phyloP scores from a whole-genome alignment of 37 sponge, comb jelly and placozoan genomes.

The Spongilla lacustris region DNA sequence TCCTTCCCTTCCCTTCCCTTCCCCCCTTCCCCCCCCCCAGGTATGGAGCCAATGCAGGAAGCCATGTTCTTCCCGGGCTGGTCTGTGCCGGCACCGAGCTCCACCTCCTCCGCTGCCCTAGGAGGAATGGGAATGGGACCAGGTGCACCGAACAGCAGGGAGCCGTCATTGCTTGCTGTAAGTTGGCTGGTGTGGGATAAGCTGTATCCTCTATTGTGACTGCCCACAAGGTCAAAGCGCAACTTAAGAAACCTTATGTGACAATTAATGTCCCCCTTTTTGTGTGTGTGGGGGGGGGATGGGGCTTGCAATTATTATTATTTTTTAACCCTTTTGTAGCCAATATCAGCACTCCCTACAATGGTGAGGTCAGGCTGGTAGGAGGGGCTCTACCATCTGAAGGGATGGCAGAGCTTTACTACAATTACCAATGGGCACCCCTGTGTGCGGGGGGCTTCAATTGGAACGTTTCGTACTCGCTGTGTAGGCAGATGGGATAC shows the following conservation, averaged over 20 bases:
- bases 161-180: neutral
- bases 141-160: neutral
- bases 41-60: neutral
- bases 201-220: neutral
- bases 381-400: slow-evolving; percentile 6
- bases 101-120: neutral
- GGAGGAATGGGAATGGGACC: neutral
- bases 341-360: slow-evolving; percentile 19
- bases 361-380: slow-evolving; percentile 33
- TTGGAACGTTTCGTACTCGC: neutral
- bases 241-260: neutral
- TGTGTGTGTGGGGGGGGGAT: neutral
- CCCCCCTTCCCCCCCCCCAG: neutral
- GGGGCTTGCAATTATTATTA: neutral
- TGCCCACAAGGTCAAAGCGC: neutral
- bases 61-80: neutral
- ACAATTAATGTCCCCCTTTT: neutral
- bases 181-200: neutral
- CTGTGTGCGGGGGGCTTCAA: slow-evolving; percentile 12
- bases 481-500: slow-evolving; percentile 58
- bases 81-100: neutral
- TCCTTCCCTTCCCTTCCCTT: neutral
- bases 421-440: slow-evolving; percentile 28
- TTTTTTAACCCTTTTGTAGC: neutral
- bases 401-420: slow-evolving; percentile 38